phyloP scores from a whole-genome alignment of 1,140 invertebrate species.

The Stegodyphus mimosarum region DNA sequence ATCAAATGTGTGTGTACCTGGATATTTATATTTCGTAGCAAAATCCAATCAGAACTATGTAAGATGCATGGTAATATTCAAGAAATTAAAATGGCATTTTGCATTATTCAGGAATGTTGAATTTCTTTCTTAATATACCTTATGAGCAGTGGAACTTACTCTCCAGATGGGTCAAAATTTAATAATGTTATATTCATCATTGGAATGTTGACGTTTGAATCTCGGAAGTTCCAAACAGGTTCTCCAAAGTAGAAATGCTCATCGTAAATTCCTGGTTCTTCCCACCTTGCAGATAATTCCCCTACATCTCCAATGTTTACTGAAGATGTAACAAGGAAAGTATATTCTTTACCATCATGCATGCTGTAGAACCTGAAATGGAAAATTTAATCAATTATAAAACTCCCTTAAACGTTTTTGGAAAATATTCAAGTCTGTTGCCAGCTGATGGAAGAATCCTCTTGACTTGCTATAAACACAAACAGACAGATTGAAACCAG shows the following conservation, averaged over 20 bases:
- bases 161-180: constrained; percentile 36
- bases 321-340: constrained; percentile 32
- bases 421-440: too few relatives aligned
- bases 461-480: too few relatives aligned
- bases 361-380: constrained; percentile 42
- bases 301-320: constrained; percentile 33
- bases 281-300: constrained; percentile 36
- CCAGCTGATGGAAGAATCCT: too few relatives aligned
- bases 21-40: too few relatives aligned
- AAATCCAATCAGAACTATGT: too few relatives aligned
- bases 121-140: too few relatives aligned
- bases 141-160: constrained; percentile 3
- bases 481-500: too few relatives aligned
- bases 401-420: too few relatives aligned
- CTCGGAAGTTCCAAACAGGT: constrained; percentile 27
- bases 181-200: constrained; percentile 31
- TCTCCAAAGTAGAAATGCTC: constrained; percentile 11
- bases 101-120: too few relatives aligned
- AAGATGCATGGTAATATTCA: too few relatives aligned
- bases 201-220: constrained; percentile 34
- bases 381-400: neutral
- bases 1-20: too few relatives aligned
- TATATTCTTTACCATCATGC: constrained; percentile 38
- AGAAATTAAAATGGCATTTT: too few relatives aligned
- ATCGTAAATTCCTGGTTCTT: constrained; percentile 32